Evolutionary conservation across 2,797 vertebrate genomes (phyloP).

Genomic region (Mustela erminea): DNA sequence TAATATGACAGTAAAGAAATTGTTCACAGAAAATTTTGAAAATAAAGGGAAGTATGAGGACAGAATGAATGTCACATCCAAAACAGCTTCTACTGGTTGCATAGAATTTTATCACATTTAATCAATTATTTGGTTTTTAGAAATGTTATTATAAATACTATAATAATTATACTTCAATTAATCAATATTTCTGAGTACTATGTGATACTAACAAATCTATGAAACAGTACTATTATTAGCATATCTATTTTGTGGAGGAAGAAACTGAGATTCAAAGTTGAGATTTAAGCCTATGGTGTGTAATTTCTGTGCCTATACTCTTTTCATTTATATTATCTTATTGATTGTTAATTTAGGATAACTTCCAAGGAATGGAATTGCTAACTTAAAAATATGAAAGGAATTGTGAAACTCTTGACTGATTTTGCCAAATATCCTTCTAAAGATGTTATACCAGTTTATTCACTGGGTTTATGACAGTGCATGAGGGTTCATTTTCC

Average conservation of each 20-base stretch:
- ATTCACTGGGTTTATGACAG: background rate
- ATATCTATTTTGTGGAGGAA: background rate
- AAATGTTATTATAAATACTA: background rate
- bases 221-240: background rate
- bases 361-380: background rate
- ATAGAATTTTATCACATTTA: background rate
- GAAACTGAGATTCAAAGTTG: background rate
- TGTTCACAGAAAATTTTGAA: background rate
- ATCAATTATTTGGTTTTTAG: background rate
- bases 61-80: constrained; percentile 5
- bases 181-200: background rate
- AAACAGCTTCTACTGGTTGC: background rate
- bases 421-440: background rate
- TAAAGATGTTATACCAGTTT: background rate
- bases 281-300: background rate
- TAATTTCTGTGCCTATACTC: background rate
- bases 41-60: background rate
- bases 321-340: background rate
- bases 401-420: background rate
- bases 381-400: background rate
- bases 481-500: background rate
- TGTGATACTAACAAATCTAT: background rate
- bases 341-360: background rate
- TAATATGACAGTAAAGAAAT: background rate
- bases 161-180: background rate